These are phyloP conservation scores for Apoderus coryli DNA, from an alignment of 2,888 invertebrate genomes.

Conservation along the genomic window DNA sequence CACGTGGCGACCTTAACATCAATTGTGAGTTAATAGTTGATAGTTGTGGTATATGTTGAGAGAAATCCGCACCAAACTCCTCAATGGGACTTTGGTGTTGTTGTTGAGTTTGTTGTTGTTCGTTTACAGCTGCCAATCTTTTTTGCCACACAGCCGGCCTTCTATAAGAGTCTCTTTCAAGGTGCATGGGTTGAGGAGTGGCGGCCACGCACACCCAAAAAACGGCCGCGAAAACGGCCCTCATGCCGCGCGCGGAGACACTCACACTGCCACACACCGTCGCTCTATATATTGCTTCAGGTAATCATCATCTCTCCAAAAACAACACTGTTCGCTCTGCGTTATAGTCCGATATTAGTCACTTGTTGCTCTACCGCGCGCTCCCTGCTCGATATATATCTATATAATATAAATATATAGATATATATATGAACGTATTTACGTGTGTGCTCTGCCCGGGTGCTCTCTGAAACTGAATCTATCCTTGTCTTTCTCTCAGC, in stretches of 20 bases:
- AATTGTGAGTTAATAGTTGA: constrained; percentile 40
- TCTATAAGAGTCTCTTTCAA: constrained; percentile 28
- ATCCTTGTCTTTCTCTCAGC: no score
- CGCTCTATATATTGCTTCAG: constrained; percentile 23
- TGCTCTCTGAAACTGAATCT: no score
- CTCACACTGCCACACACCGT: constrained; percentile 9
- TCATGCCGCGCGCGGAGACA: constrained; percentile 19
- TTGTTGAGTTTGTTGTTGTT: no score
- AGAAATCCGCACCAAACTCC: no score
- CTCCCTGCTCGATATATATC: no score
- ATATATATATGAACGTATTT: no score
- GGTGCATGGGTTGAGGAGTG: constrained; percentile 31
- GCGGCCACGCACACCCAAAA: constrained; percentile 34
- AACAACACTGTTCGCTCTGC: constrained; percentile 21
- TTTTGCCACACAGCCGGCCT: no score
- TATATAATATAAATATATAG: no score
- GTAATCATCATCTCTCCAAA: constrained; percentile 29
- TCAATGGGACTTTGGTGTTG: no score
- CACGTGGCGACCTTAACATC: constrained; percentile 63
- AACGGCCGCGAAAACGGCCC: constrained; percentile 24
- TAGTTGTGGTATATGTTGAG: constrained; percentile 30
- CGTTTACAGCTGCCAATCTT: no score
- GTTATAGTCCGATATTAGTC: constrained; percentile 21
- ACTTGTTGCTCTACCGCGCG: constrained; percentile 26
- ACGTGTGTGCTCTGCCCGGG: no score